Evolutionary conservation across 2,888 invertebrate genomes (phyloP).

Genomic region (Stenotaenia linearis): DNA sequence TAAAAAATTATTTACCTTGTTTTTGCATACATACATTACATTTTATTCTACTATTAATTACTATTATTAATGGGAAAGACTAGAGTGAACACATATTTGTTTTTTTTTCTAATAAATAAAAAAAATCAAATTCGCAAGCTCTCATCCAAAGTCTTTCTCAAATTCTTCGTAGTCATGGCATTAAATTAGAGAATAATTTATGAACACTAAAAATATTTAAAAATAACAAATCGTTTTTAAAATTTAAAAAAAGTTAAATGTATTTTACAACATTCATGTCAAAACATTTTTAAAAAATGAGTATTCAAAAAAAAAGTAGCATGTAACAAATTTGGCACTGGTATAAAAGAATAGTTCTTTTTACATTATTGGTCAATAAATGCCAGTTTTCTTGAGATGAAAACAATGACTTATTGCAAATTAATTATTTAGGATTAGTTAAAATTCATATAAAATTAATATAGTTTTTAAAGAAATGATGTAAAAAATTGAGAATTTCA

Average conservation of each 20-base stretch:
- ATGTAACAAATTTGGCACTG: background rate
- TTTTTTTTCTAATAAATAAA: background rate
- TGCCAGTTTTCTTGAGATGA: background rate
- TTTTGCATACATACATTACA: constrained; percentile 12
- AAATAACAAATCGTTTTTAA: background rate
- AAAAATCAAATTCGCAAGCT: background rate
- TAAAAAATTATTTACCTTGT: background rate
- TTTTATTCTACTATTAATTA: background rate
- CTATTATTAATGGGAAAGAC: constrained; percentile 1
- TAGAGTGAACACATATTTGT: background rate
- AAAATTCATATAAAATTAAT: background rate
- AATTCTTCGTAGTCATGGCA: background rate
- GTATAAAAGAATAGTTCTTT: background rate
- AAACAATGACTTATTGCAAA: background rate
- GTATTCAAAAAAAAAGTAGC: background rate
- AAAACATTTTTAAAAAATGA: background rate
- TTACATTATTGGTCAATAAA: background rate
- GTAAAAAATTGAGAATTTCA: background rate
- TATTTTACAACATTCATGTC: background rate
- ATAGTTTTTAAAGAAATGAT: background rate
- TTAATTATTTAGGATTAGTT: background rate
- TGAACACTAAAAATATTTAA: background rate
- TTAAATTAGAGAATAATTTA: background rate
- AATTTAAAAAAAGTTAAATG: background rate
- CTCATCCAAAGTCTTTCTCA: background rate